Evolutionary conservation across 2,888 invertebrate genomes (phyloP), one percentile per base, ranked within the genome.

Genomic region (Tiphia femorata): DNA sequence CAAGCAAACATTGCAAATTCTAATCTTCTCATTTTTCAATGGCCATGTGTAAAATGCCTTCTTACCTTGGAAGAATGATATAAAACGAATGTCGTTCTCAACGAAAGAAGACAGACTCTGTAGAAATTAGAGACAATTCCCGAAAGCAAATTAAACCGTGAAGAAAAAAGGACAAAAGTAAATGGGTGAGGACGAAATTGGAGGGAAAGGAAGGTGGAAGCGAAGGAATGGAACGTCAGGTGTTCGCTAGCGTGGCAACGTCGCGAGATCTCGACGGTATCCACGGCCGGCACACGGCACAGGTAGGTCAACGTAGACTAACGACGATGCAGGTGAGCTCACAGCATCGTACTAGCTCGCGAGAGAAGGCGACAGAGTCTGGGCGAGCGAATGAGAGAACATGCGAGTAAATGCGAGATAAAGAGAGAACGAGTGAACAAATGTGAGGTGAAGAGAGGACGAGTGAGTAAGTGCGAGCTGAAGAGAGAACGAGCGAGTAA

Each of bases 181-280:
- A n/a, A n/a, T n/a, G n/a, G n/a, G n/a, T n/a, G n/a, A 23, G 52
- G 33, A 21, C 16, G 23, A 21, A 23, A 30, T 14, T 6, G 30
- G 33, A n/a, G 21, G 20, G 12, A n/a, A 19, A 30, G 12, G 17
- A 27, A 30, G 3, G 33, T 16, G 19, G 10, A 7, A 8, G 41
- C 1, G 25, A 23, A 2, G 5, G 25, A 62, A 56, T 56, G 65
- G 37, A 46, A 64, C 62, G 58, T 57, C 69, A 68, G 69, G 65
- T 67, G 66, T 51, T 27, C 25, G 14, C 33, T 25, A 14, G 27
- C 35, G 7, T 6, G 40, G 33, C 49, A 40, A 16, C 42, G 43
- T 40, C n/a, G 19, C 12, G 33, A 6, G 33, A n/a, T 33, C 5
- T 38, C 38, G 5, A 17, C 14, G 19, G 38, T 33, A 3, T 38